Evolutionary conservation across 2,797 vertebrate genomes (phyloP), one percentile per base, ranked within the genome.

Genomic region (Antrozous pallidus): DNA sequence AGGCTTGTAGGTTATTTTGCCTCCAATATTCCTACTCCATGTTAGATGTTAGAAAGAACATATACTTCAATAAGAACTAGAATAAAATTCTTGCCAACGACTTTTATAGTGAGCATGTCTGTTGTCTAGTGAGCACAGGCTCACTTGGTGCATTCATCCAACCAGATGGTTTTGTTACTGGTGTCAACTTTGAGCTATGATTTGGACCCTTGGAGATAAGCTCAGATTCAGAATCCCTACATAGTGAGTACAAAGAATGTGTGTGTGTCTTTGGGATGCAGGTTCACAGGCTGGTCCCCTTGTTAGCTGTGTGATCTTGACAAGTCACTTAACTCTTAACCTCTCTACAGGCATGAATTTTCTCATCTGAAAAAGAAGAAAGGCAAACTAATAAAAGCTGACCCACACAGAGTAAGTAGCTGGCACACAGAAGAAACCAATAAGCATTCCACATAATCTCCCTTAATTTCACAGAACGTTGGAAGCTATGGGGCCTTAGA

Each of bases 101-200:
- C 33, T 54, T 91, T 82, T 70, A 81, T 1, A 82, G 84, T 20
- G 20, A 78, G 56, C 49, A 51, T 12, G 10, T 70, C 47, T 38
- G 75, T 24, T 11, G 40, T 78, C 69, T 82, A 16, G 13, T 4
- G 61, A 45, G 49, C 42, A 70, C 56, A 90, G 67, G 58, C 40
- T 56, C 74, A 82, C 49, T 40, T 61, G 83, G 87, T 67, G 47
- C 93, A 63, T 51, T 75, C 56, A 77, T 75, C 56, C 11, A 69
- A 38, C 16, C 33, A 83, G 80, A 78, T 33, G 63, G 85, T 67
- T 93, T 70, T 84, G 54, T 93, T 88, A 77, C 36, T 69, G 69
- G 8, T 82, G 70, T 87, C 88, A 90, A 58, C 63, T 45, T 56
- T 58, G 56, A 93, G 78, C 91, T 85, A 49, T n/a, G 82, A 88